A percentile compares a stretch with the other conserved stretches of the same genome.
phyloP scores from a whole-genome alignment of 1,140 invertebrate genomes.

The Leptinotarsa lineolata region DNA sequence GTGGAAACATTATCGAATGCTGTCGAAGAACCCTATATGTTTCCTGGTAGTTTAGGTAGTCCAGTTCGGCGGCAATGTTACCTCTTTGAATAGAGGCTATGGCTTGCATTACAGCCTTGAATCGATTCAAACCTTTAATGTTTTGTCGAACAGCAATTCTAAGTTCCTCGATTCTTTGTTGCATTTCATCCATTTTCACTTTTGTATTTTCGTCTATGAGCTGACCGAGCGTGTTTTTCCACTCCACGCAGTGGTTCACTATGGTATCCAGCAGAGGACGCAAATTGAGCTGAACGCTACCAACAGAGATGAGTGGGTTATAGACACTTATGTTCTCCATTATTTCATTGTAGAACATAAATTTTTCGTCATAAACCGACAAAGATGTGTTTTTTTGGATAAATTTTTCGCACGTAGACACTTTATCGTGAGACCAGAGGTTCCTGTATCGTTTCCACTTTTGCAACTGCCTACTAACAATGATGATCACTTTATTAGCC shows the following conservation, averaged over 20 bases:
- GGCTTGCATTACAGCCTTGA: constrained; percentile 82
- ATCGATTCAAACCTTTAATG: constrained; percentile 76
- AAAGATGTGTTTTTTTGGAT: constrained; percentile 71
- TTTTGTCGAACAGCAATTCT: constrained; percentile 68
- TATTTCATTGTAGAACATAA: constrained; percentile 79
- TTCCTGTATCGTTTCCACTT: constrained; percentile 78
- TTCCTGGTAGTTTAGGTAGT: constrained; percentile 70
- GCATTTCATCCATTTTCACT: constrained; percentile 66
- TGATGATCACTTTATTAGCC: constrained; percentile 57
- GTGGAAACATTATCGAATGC: constrained; percentile 54
- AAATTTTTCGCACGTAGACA: constrained; percentile 74
- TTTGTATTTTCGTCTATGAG: constrained; percentile 64
- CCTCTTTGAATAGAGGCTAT: constrained; percentile 75
- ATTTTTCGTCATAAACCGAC: constrained; percentile 78
- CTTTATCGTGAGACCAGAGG: constrained; percentile 83
- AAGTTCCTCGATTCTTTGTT: constrained; percentile 63
- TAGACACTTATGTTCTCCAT: constrained; percentile 71
- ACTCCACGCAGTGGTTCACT: constrained; percentile 69
- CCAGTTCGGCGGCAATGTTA: constrained; percentile 75
- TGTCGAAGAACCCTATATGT: constrained; percentile 52
- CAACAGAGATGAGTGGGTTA: constrained; percentile 64
- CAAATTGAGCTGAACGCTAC: constrained; percentile 71
- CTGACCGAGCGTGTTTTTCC: constrained; percentile 70
- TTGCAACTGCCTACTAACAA: not conserved
- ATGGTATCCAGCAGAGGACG: constrained; percentile 66